Base-by-base conservation (phyloP, 1,140 invertebrate species). In the Pseudomyrmex pallidus region DNA sequence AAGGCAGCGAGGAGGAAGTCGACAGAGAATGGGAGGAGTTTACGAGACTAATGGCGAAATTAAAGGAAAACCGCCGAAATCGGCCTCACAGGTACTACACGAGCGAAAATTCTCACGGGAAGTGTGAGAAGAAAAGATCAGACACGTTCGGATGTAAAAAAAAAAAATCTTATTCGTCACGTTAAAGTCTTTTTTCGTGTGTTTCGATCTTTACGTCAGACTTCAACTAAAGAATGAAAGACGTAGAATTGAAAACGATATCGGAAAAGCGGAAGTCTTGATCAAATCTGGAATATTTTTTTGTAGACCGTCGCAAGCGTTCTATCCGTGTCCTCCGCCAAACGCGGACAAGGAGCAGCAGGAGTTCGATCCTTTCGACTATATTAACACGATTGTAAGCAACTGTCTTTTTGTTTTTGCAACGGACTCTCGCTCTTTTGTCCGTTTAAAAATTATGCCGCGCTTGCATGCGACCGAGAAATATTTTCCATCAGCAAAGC, bases 311-410 rank as follows among this genome's bases (percentile, higher is more conserved):
- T 94, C 95, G 15, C 95, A 96, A 92, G 94, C 95, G 15, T 96
- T 96, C 91, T 96, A 96, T 92, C 96, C 96, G 13, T 96, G 95
- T 89, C 96, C 96, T 68, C 95, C 96, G 35, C 94, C 95, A 4
- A 90, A 91, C 54, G 64, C 88, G 68, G 95, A 95, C 57, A 93
- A 95, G 84, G 95, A 96, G 52, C 93, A 94, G 44, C 95, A 95
- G 78, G 95, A 94, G 72, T 94, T 94, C 85, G 94, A 94, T 92
- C 95, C 95, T 52, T 95, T 96, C 86, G 95, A 95, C 91, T 95
- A 95, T 90, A 93, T 95, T 84, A 95, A 95, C 77, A 95, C 95
- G 67, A 94, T 95, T 86, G 95, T 96, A 95, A 96, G 95, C 80
- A 44, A 67, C 61, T 17, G 66, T 68, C 35, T 70, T 63, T 52